phyloP scores from a whole-genome alignment of 2,888 invertebrate species.

The Leptopilina drosophilae region DNA sequence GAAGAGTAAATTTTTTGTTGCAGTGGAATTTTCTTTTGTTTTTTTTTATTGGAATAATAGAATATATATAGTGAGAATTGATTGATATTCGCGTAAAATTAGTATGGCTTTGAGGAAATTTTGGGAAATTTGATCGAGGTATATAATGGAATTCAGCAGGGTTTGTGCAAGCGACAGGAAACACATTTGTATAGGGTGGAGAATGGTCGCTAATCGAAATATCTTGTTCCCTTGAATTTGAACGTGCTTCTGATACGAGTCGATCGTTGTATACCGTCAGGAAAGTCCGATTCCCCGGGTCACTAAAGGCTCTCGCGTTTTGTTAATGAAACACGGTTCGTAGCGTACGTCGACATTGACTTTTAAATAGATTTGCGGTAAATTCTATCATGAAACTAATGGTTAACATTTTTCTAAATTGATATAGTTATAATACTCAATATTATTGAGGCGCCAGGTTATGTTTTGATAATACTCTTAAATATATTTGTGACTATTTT shows the following conservation, averaged over 20 bases:
- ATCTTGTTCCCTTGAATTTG: conserved; percentile 63
- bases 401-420: no score
- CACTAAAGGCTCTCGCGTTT: conserved; percentile 54
- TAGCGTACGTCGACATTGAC: conserved; percentile 53
- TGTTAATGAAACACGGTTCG: conserved; percentile 62
- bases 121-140: conserved; percentile 7
- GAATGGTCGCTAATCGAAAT: conserved; percentile 64
- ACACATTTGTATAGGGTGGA: conserved; percentile 48
- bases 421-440: no score
- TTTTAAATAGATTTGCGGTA: neutral
- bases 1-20: neutral
- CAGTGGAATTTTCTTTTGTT: no score
- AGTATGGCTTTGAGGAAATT: neutral
- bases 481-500: no score
- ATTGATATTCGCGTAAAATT: no score
- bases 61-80: no score
- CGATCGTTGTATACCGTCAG: conserved; percentile 10
- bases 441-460: no score
- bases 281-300: conserved; percentile 55
- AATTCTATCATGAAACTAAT: neutral
- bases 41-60: no score
- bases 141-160: neutral
- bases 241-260: conserved; percentile 26
- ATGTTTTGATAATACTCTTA: no score
- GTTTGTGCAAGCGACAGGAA: conserved; percentile 48